Conservation (phyloP, 2,888 invertebrate species). For the Machimus rusticus region DNA sequence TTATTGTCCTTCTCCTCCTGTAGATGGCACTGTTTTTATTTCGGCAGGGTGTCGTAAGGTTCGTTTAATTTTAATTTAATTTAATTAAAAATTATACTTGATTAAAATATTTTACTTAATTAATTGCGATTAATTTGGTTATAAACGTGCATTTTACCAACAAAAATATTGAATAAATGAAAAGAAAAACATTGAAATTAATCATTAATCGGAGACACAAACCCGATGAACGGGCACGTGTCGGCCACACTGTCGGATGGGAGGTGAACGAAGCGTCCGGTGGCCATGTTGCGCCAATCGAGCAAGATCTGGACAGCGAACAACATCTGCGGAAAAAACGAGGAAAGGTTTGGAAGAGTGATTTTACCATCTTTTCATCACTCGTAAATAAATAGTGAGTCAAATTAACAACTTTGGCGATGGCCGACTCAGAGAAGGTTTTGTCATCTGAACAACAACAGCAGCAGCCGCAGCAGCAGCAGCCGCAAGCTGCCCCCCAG, state of each 20-base stretch:
- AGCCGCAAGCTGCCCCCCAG: slow-evolving; percentile 66
- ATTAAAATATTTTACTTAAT: no score
- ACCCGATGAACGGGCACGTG: not conserved
- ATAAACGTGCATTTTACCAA: no score
- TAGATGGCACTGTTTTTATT: no score
- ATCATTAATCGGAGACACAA: no score
- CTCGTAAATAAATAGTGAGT: slow-evolving; percentile 59
- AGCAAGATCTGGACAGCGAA: slow-evolving; percentile 70
- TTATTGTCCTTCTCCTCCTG: no score
- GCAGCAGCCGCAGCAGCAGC: not conserved
- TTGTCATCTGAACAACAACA: slow-evolving; percentile 68
- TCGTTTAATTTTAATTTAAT: no score
- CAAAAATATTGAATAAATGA: no score
- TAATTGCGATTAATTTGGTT: no score
- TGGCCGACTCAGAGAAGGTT: slow-evolving; percentile 96
- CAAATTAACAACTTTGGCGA: slow-evolving; percentile 79
- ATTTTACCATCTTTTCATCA: slow-evolving; percentile 74
- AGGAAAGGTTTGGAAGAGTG: slow-evolving; percentile 73
- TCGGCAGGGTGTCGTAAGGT: no score
- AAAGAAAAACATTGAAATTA: no score
- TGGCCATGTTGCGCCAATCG: slow-evolving; percentile 53
- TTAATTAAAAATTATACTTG: no score
- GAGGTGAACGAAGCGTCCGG: not conserved
- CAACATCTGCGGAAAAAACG: slow-evolving; percentile 68
- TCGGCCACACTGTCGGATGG: not conserved